Base-by-base conservation (phyloP, 2,797 vertebrate species). In the Gadopsis bispinosus region DNA sequence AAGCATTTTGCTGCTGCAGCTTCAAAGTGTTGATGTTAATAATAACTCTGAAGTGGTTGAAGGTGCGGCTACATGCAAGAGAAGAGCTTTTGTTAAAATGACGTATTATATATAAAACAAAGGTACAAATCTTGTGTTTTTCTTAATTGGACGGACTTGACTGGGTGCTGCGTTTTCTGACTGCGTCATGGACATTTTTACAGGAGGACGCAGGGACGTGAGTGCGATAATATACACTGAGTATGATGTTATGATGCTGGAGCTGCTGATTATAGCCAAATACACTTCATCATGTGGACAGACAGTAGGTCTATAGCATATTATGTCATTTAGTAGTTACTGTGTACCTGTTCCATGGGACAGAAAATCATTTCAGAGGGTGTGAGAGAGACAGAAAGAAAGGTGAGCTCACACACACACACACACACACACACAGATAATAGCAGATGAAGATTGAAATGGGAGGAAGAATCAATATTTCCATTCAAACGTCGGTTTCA, bases 381-480 rank as follows among this genome's bases (percentile, higher is more conserved):
- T 33, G 43, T 69, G 62, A 31, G 29, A 77, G 62, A 67, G 65
- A 69, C 9, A 33, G 33, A 53, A 1, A 37, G 77, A 54, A 78
- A 70, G 69, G 76, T 64, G 69, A 82, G 86, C 80, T 54, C 29
- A 63, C 53, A 71, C 56, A 67, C 20, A 60, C 48, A 60, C 51
- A 58, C 50, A 39, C 47, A 70, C 69, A 69, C 65, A 51, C 74
- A 71, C 48, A 71, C 63, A 80, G 64, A 87, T 75, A 77, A 83
- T 55, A 65, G 72, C 69, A 88, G 77, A 86, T 87, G 81, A 89
- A 87, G 86, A 89, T 80, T 87, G 89, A 90, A 90, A 91, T 86
- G 73, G 83, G 79, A 83, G 84, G 69, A 88, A 88, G 79, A 87
- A 94, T 92, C 90, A 91, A 90, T 92, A 94, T 88, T 87, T 92